Evolutionary conservation across 2,797 vertebrate genomes (phyloP).

Genomic region (Tenualosa thibaudeaui): DNA sequence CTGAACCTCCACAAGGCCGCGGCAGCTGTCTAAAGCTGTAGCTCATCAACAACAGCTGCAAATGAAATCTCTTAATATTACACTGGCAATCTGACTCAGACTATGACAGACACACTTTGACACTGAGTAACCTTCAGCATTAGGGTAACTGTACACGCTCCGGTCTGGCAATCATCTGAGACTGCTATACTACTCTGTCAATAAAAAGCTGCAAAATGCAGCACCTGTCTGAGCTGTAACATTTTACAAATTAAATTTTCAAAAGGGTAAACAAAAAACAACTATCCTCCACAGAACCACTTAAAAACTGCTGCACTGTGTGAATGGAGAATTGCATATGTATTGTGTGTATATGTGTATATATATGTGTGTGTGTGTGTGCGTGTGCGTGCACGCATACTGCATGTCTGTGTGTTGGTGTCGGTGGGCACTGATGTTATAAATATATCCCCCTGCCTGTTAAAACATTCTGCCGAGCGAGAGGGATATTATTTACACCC

Average conservation of each 20-base stretch:
- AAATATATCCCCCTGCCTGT: slow-evolving; percentile 48
- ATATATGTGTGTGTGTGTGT: slow-evolving; percentile 26
- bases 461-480: slow-evolving; percentile 47
- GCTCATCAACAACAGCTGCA: slow-evolving; percentile 21
- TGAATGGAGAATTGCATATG: background rate
- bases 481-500: slow-evolving; percentile 49
- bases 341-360: slow-evolving; percentile 35
- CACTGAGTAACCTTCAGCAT: background rate
- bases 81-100: background rate
- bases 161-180: background rate
- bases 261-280: background rate
- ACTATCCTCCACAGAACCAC: background rate
- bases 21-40: background rate
- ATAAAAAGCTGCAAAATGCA: background rate
- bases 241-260: background rate
- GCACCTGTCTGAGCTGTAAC: background rate
- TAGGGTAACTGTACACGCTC: background rate
- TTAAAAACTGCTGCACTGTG: background rate
- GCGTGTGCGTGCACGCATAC: too few relatives aligned
- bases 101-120: slow-evolving; percentile 3
- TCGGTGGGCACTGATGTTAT: slow-evolving; percentile 38
- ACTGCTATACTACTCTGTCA: background rate
- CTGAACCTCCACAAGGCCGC: background rate
- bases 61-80: slow-evolving; percentile 5
- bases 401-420: background rate